These are phyloP conservation scores for Porites rus DNA, from an alignment of 92 coral and sea anemone genomes.

Conservation along the genomic window DNA sequence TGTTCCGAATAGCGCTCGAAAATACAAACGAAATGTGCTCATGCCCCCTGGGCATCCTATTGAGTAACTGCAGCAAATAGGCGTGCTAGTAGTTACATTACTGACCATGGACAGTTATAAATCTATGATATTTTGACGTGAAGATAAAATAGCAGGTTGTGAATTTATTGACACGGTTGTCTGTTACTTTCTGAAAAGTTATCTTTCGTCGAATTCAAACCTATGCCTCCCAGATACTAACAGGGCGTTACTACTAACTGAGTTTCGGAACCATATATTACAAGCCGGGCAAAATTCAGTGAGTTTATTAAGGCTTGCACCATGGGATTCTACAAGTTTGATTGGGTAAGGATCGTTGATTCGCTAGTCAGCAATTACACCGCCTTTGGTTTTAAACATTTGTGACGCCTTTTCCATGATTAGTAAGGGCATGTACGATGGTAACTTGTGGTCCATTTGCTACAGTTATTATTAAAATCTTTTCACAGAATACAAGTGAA, in stretches of 20 bases:
- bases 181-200: not conserved
- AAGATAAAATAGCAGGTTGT: not conserved
- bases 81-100: no score
- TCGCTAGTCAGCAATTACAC: not conserved
- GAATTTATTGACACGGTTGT: not conserved
- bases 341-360: no score
- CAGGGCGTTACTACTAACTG: not conserved
- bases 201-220: not conserved
- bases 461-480: not conserved
- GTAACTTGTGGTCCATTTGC: not conserved
- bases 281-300: not conserved
- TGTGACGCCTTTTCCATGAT: not conserved
- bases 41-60: no score
- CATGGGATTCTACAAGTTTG: not conserved
- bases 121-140: not conserved
- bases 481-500: slow-evolving; percentile 4
- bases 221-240: not conserved
- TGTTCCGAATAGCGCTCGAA: no score
- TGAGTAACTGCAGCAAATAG: not conserved
- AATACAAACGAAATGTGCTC: no score
- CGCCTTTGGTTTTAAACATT: not conserved
- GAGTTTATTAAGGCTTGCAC: not conserved
- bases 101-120: not conserved
- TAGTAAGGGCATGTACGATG: not conserved
- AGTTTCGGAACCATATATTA: not conserved